These are phyloP conservation scores for Octomys mimax DNA, from an alignment of 2,797 vertebrate genomes.

Conservation along the genomic window DNA sequence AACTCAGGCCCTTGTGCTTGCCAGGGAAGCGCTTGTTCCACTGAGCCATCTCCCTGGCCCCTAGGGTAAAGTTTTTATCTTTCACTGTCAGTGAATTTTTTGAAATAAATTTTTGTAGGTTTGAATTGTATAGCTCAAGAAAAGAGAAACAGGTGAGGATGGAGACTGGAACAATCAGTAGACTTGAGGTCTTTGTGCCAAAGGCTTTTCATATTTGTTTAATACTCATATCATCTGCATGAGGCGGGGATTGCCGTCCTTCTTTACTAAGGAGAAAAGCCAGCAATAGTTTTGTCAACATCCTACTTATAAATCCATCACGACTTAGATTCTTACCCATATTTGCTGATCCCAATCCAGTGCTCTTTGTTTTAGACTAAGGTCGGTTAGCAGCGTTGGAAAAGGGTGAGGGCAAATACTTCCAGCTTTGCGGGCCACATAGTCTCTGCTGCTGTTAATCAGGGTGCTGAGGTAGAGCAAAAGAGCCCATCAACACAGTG, in stretches of 20 bases:
- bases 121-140: conserved; percentile 18
- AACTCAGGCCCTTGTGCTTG: too few species aligned
- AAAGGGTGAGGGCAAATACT: not conserved
- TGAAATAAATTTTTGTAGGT: not conserved
- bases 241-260: not conserved
- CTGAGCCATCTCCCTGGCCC: too few species aligned
- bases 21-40: too few species aligned
- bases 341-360: not conserved
- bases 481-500: not conserved
- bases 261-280: conserved; percentile 15
- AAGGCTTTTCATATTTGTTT: not conserved
- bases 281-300: not conserved
- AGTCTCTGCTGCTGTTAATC: not conserved
- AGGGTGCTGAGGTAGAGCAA: not conserved
- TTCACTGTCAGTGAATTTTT: not conserved
- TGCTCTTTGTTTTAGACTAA: not conserved
- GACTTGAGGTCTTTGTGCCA: not conserved
- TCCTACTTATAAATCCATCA: not conserved
- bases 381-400: not conserved
- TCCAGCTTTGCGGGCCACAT: not conserved
- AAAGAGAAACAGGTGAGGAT: not conserved
- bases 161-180: not conserved
- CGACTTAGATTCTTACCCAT: not conserved
- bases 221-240: not conserved
- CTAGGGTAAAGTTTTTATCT: not conserved